Percentiles rank a stretch among this genome's conserved stretches.
phyloP scores from a whole-genome alignment of 2,888 invertebrate species.

The Torymus aiolomorphi region DNA sequence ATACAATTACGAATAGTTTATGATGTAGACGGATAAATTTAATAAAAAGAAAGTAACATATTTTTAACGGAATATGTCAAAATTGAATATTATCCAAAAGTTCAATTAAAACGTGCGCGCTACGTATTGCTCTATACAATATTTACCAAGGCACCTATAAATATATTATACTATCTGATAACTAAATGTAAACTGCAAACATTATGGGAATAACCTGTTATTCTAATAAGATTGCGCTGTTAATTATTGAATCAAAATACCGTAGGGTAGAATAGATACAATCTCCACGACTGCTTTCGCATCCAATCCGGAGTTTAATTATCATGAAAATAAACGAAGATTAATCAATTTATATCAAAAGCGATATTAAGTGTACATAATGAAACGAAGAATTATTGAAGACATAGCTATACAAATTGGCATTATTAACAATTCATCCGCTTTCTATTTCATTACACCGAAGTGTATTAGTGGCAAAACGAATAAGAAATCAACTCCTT shows the following conservation, averaged over 20 bases:
- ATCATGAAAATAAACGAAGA: background rate
- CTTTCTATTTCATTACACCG: too few relatives aligned
- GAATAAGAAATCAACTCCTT: too few relatives aligned
- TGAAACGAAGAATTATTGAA: too few relatives aligned
- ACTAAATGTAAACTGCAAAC: conserved; percentile 9
- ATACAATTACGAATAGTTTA: too few relatives aligned
- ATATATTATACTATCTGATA: conserved; percentile 8
- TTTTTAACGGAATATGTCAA: too few relatives aligned
- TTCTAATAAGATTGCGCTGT: conserved; percentile 47
- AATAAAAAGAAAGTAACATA: too few relatives aligned
- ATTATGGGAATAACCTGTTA: conserved; percentile 38
- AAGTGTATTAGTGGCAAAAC: too few relatives aligned
- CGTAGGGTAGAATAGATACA: conserved; percentile 18
- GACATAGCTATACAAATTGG: too few relatives aligned
- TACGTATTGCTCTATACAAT: background rate
- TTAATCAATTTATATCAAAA: background rate
- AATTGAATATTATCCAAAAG: too few relatives aligned
- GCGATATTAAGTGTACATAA: background rate
- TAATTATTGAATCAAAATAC: conserved; percentile 42
- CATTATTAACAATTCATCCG: too few relatives aligned
- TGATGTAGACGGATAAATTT: too few relatives aligned
- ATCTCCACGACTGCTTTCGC: conserved; percentile 9
- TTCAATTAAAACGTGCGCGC: too few relatives aligned
- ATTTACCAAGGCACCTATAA: conserved; percentile 2
- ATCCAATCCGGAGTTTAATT: background rate